These are phyloP conservation scores for Bombus vancouverensis DNA, from an alignment of 1,140 invertebrate species.

Conservation along the genomic window DNA sequence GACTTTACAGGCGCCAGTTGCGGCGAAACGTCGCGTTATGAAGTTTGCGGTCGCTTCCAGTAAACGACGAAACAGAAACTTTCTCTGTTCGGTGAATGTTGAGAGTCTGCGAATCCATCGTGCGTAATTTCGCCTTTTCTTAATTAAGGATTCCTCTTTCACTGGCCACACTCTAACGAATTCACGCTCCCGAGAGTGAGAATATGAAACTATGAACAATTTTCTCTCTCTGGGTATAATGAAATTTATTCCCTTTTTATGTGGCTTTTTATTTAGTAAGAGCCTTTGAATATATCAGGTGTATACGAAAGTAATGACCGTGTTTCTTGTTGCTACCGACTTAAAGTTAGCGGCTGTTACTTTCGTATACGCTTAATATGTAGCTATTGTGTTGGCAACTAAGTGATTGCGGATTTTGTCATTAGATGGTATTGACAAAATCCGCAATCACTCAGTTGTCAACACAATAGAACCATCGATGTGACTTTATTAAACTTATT, in stretches of 20 bases:
- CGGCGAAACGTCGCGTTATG: constrained; percentile 29
- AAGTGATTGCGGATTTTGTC: no score
- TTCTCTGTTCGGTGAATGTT: neutral
- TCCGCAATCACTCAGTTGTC: no score
- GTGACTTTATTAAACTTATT: no score
- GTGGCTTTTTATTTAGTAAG: neutral
- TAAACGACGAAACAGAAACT: constrained; percentile 3
- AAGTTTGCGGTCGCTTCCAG: constrained; percentile 38
- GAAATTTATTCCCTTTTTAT: neutral
- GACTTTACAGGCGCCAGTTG: neutral
- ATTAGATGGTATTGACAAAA: no score
- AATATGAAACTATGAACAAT: neutral
- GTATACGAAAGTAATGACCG: no score
- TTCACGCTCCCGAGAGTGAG: neutral
- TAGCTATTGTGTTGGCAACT: no score
- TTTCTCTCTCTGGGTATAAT: neutral
- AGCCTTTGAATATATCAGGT: no score
- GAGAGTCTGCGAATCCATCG: neutral
- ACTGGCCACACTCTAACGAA: neutral
- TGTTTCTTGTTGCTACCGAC: no score
- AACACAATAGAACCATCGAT: no score
- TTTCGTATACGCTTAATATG: no score
- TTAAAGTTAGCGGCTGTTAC: no score
- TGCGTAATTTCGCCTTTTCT: constrained; percentile 15
- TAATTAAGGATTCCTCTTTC: neutral